Evolutionary conservation across 1,140 invertebrate species (phyloP).

Genomic region (Drosophila nannoptera): DNA sequence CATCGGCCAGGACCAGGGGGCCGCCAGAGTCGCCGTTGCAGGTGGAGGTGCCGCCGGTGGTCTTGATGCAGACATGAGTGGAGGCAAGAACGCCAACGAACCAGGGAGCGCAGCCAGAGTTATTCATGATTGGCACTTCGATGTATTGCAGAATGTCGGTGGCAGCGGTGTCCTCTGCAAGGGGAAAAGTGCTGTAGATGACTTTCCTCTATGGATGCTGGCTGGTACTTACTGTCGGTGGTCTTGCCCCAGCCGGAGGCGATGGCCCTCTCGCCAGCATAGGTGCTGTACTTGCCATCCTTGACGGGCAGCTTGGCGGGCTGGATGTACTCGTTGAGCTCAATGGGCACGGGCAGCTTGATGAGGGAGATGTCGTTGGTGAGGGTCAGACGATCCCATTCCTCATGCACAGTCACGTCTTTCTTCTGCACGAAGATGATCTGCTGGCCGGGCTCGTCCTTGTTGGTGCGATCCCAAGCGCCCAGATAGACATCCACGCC

Average conservation of each 20-base stretch:
- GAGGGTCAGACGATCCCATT: constrained; percentile 26
- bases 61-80: constrained; percentile 65
- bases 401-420: constrained; percentile 53
- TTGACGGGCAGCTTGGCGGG: constrained; percentile 57
- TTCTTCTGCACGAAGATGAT: constrained; percentile 55
- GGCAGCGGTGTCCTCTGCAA: constrained; percentile 27
- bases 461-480: constrained; percentile 53
- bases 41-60: constrained; percentile 62
- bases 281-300: constrained; percentile 36
- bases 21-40: constrained; percentile 81
- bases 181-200: not conserved
- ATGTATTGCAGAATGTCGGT: constrained; percentile 55
- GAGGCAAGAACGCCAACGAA: constrained; percentile 20
- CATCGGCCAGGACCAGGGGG: constrained; percentile 78
- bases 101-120: constrained; percentile 53
- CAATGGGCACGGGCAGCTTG: constrained; percentile 55
- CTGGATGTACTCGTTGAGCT: constrained; percentile 52
- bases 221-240: constrained; percentile 46
- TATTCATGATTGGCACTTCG: constrained; percentile 53
- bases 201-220: not conserved
- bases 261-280: constrained; percentile 39
- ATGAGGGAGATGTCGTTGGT: constrained; percentile 67
- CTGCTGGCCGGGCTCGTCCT: constrained; percentile 54
- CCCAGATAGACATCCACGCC: constrained; percentile 70
- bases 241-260: constrained; percentile 67